Percentiles rank a stretch among this genome's conserved stretches.
Conservation (phyloP, 53 echinoderm and acorn worm species). For the Hippasteria phrygiana region DNA sequence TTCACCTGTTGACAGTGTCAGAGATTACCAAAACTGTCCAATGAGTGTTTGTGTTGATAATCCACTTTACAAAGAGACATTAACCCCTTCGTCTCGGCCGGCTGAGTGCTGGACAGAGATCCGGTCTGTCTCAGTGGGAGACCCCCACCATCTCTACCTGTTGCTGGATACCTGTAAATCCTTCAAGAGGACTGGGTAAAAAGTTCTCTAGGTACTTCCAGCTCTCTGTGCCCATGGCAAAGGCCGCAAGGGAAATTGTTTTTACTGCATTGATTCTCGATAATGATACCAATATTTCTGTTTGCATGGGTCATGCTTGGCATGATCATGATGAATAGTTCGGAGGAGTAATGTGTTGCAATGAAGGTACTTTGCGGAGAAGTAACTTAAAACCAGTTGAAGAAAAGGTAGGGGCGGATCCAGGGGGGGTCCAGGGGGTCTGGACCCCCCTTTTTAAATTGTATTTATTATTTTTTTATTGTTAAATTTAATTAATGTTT, state of each 20-base stretch:
- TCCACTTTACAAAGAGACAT: conserved; percentile 22
- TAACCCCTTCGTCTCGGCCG: not conserved
- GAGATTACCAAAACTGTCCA: conserved; percentile 24
- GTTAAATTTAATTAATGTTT: too few species aligned
- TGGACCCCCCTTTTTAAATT: too few species aligned
- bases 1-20: conserved; percentile 33
- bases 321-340: too few species aligned
- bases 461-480: too few species aligned
- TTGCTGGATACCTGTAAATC: conserved; percentile 14
- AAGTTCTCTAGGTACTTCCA: not conserved
- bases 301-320: not conserved
- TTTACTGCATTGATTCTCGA: not conserved
- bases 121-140: conserved; percentile 6
- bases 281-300: conserved; percentile 1
- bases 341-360: too few species aligned
- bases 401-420: too few species aligned
- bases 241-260: not conserved
- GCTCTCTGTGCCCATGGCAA: not conserved
- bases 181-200: not conserved
- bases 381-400: not conserved
- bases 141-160: not conserved
- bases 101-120: not conserved
- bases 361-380: too few species aligned
- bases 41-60: conserved; percentile 27
- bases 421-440: too few species aligned